Percentiles rank a stretch among this genome's conserved stretches.
These are phyloP conservation scores for Clusia tigrina DNA, from an alignment of 2,888 invertebrate genomes.

Conservation along the genomic window DNA sequence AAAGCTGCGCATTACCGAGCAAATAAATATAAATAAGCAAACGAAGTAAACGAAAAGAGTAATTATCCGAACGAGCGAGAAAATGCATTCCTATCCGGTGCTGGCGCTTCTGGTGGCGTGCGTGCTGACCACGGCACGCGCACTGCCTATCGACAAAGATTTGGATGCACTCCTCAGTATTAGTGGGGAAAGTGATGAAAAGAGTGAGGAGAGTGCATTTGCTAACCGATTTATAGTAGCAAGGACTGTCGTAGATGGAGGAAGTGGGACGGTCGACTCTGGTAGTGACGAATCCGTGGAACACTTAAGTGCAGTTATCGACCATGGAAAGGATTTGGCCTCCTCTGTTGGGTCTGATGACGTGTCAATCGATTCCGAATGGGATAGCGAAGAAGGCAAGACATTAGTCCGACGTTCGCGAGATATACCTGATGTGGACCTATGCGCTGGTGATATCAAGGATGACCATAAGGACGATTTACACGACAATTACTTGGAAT, in stretches of 20 bases:
- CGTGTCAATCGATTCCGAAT: neutral
- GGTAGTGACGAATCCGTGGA: too few species aligned
- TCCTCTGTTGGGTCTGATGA: too few species aligned
- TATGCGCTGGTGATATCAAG: neutral
- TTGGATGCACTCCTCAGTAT: too few species aligned
- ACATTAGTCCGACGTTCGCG: slow-evolving; percentile 14
- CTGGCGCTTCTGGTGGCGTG: slow-evolving; percentile 3
- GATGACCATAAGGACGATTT: neutral
- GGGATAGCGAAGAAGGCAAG: slow-evolving; percentile 8
- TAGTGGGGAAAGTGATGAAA: too few species aligned
- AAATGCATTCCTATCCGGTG: slow-evolving; percentile 10
- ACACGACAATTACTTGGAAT: neutral
- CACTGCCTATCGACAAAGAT: too few species aligned
- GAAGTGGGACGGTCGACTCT: too few species aligned
- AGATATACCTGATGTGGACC: slow-evolving; percentile 23
- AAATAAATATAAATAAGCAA: neutral
- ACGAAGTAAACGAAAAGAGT: neutral
- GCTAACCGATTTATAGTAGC: too few species aligned
- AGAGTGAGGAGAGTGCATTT: too few species aligned
- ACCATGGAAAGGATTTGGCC: too few species aligned
- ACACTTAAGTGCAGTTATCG: too few species aligned
- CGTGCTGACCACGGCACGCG: slow-evolving; percentile 1
- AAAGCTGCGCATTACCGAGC: too few species aligned
- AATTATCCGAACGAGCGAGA: neutral
- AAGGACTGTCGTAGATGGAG: too few species aligned